Base-by-base conservation (phyloP, 2,113 vertebrate genomes). In the Taxidea taxus region DNA sequence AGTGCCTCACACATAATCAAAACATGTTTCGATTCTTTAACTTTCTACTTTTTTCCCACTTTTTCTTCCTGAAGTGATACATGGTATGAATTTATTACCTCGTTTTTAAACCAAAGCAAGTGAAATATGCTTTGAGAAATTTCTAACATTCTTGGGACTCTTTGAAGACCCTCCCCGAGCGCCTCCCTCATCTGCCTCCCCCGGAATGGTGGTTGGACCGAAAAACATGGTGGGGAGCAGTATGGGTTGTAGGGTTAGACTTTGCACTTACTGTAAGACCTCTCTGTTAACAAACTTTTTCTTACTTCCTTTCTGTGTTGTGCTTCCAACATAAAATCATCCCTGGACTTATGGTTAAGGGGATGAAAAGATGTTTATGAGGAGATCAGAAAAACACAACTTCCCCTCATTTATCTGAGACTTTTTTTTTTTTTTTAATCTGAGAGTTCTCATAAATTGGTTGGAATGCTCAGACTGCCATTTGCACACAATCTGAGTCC, bases 371-470 rank as follows among this genome's bases (percentile, higher is more conserved):
- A 56, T 81, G 23, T 42, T 80, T 44, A 31, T 25, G 54, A 64
- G 42, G 62, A 88, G 18, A 88, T 66, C 42, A 97, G 56, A 70
- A 64, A 49, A 58, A 42, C 11, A 77, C 62, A 85, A 12, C 18
- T n/a, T 66, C 42, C 18, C 23, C 56, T 88, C 31, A 2, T 12
- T n/a, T 27, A 25, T 81, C 25, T 66, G 23, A 77, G 72, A 5
- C 49, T 85, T 90, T 29, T n/a, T 74, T 93, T 74, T n/a, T n/a
- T n/a, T n/a, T 93, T 89, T 82, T 87, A 56, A 54, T 66, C 18
- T 31, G 16, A 70, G 78, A 47, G 31, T 60, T 62, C 70, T 81
- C 37, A 64, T 49, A 72, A 34, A 16, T 77, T 64, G 37, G 34
- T 23, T 39, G 37, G 42, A 49, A 85, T 34, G 60, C 18, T 60